Conservation (phyloP, 2,888 invertebrate species). For the Drosophila subquinaria region DNA sequence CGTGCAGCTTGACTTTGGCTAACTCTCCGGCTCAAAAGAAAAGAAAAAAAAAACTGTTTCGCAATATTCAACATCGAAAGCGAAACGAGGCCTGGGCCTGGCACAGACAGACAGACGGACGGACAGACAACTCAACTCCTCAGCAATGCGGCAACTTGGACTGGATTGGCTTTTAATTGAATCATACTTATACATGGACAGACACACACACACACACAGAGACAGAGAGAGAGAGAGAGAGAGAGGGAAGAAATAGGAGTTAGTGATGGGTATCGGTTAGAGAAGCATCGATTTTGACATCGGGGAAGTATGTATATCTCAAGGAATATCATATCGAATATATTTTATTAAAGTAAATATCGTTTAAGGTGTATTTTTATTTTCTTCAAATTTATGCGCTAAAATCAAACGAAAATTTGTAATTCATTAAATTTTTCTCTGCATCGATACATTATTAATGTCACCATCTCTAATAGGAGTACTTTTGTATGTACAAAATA, state of each 20-base stretch:
- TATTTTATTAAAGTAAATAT: no score
- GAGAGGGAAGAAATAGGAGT: slow-evolving; percentile 9
- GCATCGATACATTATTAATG: neutral
- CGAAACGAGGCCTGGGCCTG: slow-evolving; percentile 49
- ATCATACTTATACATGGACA: slow-evolving; percentile 18
- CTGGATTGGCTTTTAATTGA: slow-evolving; percentile 77
- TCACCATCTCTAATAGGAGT: neutral
- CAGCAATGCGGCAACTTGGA: slow-evolving; percentile 55
- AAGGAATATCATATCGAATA: no score
- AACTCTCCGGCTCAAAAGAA: slow-evolving; percentile 45
- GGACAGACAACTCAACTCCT: slow-evolving; percentile 16
- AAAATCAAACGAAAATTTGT: no score
- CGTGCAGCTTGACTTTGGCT: slow-evolving; percentile 61
- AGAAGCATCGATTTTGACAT: no score
- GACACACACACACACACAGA: slow-evolving; percentile 6
- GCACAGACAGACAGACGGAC: slow-evolving; percentile 18
- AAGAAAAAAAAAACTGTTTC: slow-evolving; percentile 59
- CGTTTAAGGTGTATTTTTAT: no score
- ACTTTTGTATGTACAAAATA: slow-evolving; percentile 1
- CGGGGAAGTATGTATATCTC: no score
- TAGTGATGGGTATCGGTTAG: slow-evolving; percentile 16
- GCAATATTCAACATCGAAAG: slow-evolving; percentile 60
- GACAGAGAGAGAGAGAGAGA: neutral
- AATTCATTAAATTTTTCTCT: neutral
- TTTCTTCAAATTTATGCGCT: no score